Evolutionary conservation across 2,888 invertebrate species (phyloP), one percentile per base, ranked within the genome.

Genomic region (Drosophila imparisetae): DNA sequence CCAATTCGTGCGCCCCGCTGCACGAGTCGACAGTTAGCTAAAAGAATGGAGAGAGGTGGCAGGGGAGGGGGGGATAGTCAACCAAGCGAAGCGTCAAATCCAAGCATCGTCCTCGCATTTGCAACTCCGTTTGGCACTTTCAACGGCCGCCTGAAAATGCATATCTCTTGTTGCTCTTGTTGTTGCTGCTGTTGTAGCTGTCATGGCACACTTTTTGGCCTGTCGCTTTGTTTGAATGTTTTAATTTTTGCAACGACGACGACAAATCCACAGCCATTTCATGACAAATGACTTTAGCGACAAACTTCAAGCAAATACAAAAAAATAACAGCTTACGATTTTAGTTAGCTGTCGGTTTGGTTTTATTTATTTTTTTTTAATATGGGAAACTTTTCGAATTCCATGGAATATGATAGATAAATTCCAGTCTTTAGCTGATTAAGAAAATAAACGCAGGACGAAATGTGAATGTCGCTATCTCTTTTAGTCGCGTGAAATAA

Each of bases 261-360:
- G 27, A 38, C 54, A 36, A 54, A 38, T 38, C n/a, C 61, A 45
- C 45, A 45, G 45, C 53, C 30, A 48, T 55, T 24, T 24, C 67
- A 78, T 86, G 86, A 86, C 88, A 86, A 86, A 86, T 88, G 85
- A 85, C 86, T 88, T 77, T 75, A 77, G 81, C 83, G 71, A 87
- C 86, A 86, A 86, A 86, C 85, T 87, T 72, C 40, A 15, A 57
- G 42, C 36, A 30, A 32, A 21, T n/a, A 27, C 24, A 27, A 54
- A 27, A 29, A 42, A 57, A 42, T n/a, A 29, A n/a, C 18, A 38
- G 11, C n/a, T 50, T n/a, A n/a, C 11, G 38, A 27, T 38, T 27
- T 24, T 27, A 36, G 27, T 38, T 54, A 40, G 24, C 27, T n/a
- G 55, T 27, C 29, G 29, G 8, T 55, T 38, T 29, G 27, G 6